Base-by-base conservation (phyloP, 2,888 invertebrate genomes). In the Allophyes oxyacanthae region DNA sequence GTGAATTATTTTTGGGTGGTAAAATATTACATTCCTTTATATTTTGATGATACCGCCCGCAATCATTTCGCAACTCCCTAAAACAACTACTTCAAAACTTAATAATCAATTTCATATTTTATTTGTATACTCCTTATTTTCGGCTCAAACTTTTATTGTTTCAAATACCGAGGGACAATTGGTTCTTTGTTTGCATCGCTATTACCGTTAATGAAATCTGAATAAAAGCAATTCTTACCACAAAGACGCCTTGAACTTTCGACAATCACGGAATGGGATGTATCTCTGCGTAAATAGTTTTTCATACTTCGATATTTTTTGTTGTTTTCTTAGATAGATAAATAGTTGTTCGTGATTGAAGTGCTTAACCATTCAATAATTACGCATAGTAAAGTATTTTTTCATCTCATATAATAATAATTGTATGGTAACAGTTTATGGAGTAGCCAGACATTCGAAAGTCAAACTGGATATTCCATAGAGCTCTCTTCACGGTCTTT, bases 181-280 rank as follows among this genome's bases (percentile, higher is more conserved):
- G 50, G 25, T 58, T 67, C 61, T 74, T 76, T 72, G 64, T 75
- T 73, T 64, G 54, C 45, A 67, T 68, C 73, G 64, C 57, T 54
- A 68, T 66, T 69, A 72, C 20, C 48, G 63, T 60, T 72, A 75
- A 79, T 78, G 78, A 79, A 81, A 82, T 81, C 77, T 72, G 73
- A 82, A 82, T 82, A 80, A 81, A 82, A 81, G 75, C 77, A 79
- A 58, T 57, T 46, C 65, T 74, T 81, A 78, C 70, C 76, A 62
- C 80, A 69, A 66, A 76, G 71, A 58, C 75, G 79, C 88, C 88
- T 88, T 88, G 88, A 88, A 88, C 88, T 88, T 88, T 88, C 62
- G 61, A 74, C 61, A 83, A 80, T 83, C 85, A 83, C 83, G 85
- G 75, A 83, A 72, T 77, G 58, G 63, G 72, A 76, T 65, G 75